A percentile compares a stretch with the other conserved stretches of the same genome.
Conservation (phyloP, 2,113 vertebrate species). For the Heliornis fulica region DNA sequence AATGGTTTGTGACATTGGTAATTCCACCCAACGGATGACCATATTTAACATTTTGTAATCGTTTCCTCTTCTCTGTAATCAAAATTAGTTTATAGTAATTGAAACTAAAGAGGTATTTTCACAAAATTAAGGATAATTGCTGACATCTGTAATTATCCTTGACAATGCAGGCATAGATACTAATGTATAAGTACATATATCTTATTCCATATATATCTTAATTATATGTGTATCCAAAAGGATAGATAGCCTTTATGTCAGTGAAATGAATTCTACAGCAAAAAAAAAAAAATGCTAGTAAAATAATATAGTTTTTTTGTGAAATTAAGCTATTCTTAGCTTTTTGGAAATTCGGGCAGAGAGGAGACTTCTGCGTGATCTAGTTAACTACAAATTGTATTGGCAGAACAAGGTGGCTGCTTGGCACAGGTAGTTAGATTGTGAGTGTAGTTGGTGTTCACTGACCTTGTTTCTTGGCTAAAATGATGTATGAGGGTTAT, state of each 20-base stretch:
- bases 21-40: not conserved
- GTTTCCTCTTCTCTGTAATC: not conserved
- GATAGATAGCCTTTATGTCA: not conserved
- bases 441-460: not conserved
- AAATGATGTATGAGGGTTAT: not conserved
- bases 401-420: not conserved
- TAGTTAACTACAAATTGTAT: not conserved
- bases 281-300: not conserved
- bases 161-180: not conserved
- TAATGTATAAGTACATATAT: not conserved
- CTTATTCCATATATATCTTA: not conserved
- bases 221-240: not conserved
- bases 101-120: not conserved
- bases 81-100: not conserved
- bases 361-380: not conserved
- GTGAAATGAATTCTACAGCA: not conserved
- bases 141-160: not conserved
- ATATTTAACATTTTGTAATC: not conserved
- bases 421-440: not conserved
- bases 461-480: not conserved
- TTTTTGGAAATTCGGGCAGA: not conserved
- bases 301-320: not conserved
- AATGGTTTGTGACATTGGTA: not conserved
- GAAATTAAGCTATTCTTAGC: not conserved
- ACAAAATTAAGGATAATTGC: not conserved